Evolutionary conservation across 2,888 invertebrate species (phyloP).

Genomic region (Cephalotes varians): DNA sequence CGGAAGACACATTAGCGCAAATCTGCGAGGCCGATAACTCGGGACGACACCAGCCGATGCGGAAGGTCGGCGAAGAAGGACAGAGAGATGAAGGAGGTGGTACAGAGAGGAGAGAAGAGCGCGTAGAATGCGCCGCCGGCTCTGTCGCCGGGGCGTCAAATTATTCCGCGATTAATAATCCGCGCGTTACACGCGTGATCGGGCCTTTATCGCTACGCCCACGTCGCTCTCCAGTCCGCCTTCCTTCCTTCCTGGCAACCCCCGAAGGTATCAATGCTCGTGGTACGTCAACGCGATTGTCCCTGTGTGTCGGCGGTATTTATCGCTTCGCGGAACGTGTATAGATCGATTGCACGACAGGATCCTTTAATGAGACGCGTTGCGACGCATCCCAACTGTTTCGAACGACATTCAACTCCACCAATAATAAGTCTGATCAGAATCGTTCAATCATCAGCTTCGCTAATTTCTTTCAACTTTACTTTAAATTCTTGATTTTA

Average conservation of each 20-base stretch:
- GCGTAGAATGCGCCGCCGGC: conserved; percentile 63
- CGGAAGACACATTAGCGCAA: conserved; percentile 84
- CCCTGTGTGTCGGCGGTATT: conserved; percentile 72
- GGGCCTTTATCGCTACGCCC: conserved; percentile 75
- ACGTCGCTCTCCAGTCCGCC: conserved; percentile 61
- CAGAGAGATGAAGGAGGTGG: conserved; percentile 65
- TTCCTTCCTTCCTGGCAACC: conserved; percentile 73
- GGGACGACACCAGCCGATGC: conserved; percentile 72
- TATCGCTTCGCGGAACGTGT: conserved; percentile 70
- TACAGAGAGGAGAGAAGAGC: conserved; percentile 5
- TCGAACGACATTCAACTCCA: conserved; percentile 20
- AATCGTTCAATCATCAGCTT: neutral
- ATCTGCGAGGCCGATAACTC: conserved; percentile 84
- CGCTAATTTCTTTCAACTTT: neutral
- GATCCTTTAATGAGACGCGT: conserved; percentile 68
- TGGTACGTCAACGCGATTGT: conserved; percentile 72
- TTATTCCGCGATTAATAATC: conserved; percentile 85
- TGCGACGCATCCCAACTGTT: conserved; percentile 24
- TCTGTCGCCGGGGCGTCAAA: conserved; percentile 79
- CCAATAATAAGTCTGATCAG: conserved; percentile 17
- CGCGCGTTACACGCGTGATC: conserved; percentile 84
- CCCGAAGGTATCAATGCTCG: conserved; percentile 73
- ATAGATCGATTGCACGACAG: conserved; percentile 61
- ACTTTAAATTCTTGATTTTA: neutral
- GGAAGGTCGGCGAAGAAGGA: conserved; percentile 58